Evolutionary conservation across 2,888 invertebrate species (phyloP).

Genomic region (Hemicrepidius hirtus): DNA sequence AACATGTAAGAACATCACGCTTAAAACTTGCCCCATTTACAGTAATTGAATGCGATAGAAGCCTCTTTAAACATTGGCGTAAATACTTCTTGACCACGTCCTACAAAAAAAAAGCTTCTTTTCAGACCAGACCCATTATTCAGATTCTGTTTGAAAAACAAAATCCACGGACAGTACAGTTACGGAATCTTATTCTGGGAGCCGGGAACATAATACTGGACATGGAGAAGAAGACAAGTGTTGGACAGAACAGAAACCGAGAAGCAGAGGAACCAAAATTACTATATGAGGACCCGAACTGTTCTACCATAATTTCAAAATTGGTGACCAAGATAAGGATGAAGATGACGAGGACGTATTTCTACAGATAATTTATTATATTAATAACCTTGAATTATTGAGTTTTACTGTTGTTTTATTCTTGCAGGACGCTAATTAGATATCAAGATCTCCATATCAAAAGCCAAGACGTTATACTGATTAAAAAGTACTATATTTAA

Average conservation of each 20-base stretch:
- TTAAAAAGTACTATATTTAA: slow-evolving; percentile 12
- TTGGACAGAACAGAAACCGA: neutral
- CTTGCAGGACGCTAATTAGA: neutral
- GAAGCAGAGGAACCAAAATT: slow-evolving; percentile 2
- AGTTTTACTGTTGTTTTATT: slow-evolving; percentile 10
- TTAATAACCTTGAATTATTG: slow-evolving; percentile 13
- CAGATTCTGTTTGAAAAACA: slow-evolving; percentile 29
- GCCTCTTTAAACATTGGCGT: slow-evolving; percentile 19
- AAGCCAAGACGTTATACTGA: slow-evolving; percentile 1
- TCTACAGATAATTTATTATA: slow-evolving; percentile 13
- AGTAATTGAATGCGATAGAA: slow-evolving; percentile 11
- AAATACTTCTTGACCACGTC: slow-evolving; percentile 18
- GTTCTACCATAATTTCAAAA: neutral
- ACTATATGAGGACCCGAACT: neutral
- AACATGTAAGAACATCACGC: neutral
- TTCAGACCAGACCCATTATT: slow-evolving; percentile 24
- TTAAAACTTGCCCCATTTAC: slow-evolving; percentile 21
- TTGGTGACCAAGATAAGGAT: slow-evolving; percentile 1
- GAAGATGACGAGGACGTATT: slow-evolving; percentile 7
- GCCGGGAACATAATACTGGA: neutral
- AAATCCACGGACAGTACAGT: slow-evolving; percentile 3
- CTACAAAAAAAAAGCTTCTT: slow-evolving; percentile 11
- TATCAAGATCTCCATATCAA: neutral
- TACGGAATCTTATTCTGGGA: slow-evolving; percentile 2
- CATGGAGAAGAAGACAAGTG: neutral